Conservation (phyloP, 2,888 invertebrate genomes). For the Mythimna loreyi region DNA sequence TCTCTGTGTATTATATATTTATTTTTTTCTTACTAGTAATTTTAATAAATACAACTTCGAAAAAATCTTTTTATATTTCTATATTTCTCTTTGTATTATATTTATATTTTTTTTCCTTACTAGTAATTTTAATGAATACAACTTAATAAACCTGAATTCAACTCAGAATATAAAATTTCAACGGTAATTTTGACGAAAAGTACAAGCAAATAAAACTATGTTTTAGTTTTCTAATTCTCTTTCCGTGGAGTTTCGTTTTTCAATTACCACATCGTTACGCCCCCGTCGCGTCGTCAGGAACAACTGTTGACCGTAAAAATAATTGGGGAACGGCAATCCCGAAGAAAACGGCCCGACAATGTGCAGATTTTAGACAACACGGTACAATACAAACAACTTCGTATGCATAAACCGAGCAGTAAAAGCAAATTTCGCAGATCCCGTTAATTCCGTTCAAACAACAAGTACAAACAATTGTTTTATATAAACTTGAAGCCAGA, state of each 20-base stretch:
- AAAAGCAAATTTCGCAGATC: slow-evolving; percentile 63
- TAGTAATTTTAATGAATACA: background rate
- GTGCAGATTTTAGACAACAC: slow-evolving; percentile 47
- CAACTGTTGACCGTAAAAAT: slow-evolving; percentile 57
- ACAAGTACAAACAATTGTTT: slow-evolving; percentile 69
- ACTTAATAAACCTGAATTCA: background rate
- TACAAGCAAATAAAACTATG: slow-evolving; percentile 26
- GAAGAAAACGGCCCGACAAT: slow-evolving; percentile 42
- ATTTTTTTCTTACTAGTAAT: too few species aligned
- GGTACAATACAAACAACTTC: slow-evolving; percentile 39
- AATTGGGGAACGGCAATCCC: slow-evolving; percentile 48
- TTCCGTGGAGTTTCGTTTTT: slow-evolving; percentile 45
- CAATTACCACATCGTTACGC: slow-evolving; percentile 52
- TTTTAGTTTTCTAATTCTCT: slow-evolving; percentile 34
- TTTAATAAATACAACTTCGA: too few species aligned
- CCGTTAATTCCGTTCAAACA: slow-evolving; percentile 62
- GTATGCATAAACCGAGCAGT: slow-evolving; percentile 55
- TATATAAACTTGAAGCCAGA: slow-evolving; percentile 64
- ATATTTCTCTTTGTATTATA: too few species aligned
- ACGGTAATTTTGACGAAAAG: slow-evolving; percentile 17
- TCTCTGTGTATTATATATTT: too few species aligned
- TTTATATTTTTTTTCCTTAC: background rate
- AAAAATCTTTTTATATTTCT: too few species aligned
- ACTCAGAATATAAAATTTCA: slow-evolving; percentile 6
- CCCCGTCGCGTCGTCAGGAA: slow-evolving; percentile 39